These are phyloP conservation scores for Pseudococcus viburni DNA, from an alignment of 2,888 invertebrate species.

Conservation along the genomic window DNA sequence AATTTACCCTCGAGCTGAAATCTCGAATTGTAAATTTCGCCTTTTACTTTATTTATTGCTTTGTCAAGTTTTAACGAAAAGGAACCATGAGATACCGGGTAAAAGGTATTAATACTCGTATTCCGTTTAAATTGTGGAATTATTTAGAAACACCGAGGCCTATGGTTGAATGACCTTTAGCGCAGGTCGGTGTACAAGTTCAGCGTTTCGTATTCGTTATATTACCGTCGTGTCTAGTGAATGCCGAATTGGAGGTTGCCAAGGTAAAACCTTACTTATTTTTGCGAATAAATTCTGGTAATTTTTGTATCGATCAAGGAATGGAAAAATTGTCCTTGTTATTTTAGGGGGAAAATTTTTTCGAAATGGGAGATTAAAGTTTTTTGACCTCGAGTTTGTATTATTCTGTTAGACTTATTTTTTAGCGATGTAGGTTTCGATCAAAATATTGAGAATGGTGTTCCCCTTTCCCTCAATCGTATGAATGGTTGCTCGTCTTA, in stretches of 20 bases:
- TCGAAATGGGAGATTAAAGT: background rate
- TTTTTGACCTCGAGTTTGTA: too few relatives aligned
- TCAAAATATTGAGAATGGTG: too few relatives aligned
- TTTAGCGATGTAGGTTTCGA: too few relatives aligned
- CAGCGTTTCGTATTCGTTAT: background rate
- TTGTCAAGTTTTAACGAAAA: background rate
- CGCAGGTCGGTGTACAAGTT: constrained; percentile 37
- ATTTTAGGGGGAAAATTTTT: background rate
- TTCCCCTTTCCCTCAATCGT: too few relatives aligned
- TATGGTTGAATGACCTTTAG: constrained; percentile 38
- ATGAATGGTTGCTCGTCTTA: too few relatives aligned
- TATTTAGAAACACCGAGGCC: constrained; percentile 5
- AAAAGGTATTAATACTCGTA: constrained; percentile 15
- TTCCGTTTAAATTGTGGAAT: constrained; percentile 12
- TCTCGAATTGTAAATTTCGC: constrained; percentile 17
- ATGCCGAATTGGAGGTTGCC: background rate
- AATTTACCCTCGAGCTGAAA: background rate
- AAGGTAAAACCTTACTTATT: background rate
- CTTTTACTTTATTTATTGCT: background rate
- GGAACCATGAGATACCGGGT: background rate
- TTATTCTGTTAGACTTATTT: too few relatives aligned
- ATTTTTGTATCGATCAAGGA: background rate
- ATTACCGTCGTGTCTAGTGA: background rate
- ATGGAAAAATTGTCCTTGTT: background rate
- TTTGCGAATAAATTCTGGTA: background rate